phyloP scores from a whole-genome alignment of 2,888 invertebrate genomes.

The Pristionchus mayeri region DNA sequence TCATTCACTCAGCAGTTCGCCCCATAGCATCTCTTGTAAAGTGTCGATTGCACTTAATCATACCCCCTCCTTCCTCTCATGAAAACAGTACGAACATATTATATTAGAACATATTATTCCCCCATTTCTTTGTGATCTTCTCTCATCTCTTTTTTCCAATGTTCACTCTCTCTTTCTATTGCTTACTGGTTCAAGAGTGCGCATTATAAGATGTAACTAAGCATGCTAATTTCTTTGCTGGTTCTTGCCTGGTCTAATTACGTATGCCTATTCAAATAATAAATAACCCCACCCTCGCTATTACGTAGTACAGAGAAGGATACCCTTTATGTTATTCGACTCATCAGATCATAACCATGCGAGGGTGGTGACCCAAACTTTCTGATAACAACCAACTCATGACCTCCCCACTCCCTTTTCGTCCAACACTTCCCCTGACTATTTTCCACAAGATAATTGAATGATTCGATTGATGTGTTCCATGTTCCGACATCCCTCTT shows the following conservation, averaged over 20 bases:
- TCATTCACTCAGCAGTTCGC: not conserved
- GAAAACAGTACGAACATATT: no score
- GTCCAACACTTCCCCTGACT: not conserved
- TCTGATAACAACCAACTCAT: not conserved
- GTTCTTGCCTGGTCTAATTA: not conserved
- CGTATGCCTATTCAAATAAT: not conserved
- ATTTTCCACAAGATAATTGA: not conserved
- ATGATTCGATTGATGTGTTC: not conserved
- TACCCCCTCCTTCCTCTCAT: no score
- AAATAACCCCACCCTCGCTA: constrained; percentile 36
- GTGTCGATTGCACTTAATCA: no score
- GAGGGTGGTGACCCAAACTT: not conserved
- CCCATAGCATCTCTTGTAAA: constrained; percentile 8
- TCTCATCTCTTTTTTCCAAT: no score
- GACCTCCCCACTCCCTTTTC: not conserved
- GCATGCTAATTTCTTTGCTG: not conserved
- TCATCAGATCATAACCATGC: not conserved
- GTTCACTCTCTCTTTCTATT: not conserved
- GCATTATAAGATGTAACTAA: not conserved
- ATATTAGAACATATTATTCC: no score
- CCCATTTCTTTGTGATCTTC: not conserved
- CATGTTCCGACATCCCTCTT: not conserved
- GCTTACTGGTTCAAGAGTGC: not conserved
- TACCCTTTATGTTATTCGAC: constrained; percentile 23
- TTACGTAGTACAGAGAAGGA: not conserved